Evolutionary conservation across 1,140 invertebrate species (phyloP).

Genomic region (Camponotus vicinus): DNA sequence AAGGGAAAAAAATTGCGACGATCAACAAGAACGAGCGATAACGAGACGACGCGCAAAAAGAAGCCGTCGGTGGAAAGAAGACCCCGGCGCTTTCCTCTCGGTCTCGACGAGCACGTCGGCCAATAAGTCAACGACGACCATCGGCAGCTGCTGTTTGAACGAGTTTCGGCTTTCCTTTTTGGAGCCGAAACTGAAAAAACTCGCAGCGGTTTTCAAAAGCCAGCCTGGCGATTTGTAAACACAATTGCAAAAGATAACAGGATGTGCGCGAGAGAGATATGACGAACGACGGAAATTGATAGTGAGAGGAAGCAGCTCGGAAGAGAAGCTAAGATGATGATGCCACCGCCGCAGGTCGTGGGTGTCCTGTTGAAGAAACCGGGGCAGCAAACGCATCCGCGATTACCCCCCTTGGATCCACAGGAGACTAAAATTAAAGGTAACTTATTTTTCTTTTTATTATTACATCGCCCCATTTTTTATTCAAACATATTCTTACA

Average conservation of each 20-base stretch:
- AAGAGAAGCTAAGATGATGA: slow-evolving; percentile 76
- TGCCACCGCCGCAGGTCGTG: slow-evolving; percentile 84
- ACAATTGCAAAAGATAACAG: background rate
- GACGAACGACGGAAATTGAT: slow-evolving; percentile 32
- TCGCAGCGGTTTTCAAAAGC: background rate
- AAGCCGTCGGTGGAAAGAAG: slow-evolving; percentile 53
- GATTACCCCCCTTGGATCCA: slow-evolving; percentile 79
- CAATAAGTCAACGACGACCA: slow-evolving; percentile 58
- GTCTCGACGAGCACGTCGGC: slow-evolving; percentile 13
- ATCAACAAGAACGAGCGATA: slow-evolving; percentile 45
- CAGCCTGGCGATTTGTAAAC: background rate
- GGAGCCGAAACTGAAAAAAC: background rate
- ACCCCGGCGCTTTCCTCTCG: slow-evolving; percentile 39
- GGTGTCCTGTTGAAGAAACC: slow-evolving; percentile 84
- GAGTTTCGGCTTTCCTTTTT: slow-evolving; percentile 25
- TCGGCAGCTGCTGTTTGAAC: slow-evolving; percentile 56
- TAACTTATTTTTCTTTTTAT: slow-evolving; percentile 37
- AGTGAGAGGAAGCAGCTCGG: slow-evolving; percentile 6
- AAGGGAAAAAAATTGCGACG: slow-evolving; percentile 27
- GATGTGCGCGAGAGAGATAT: slow-evolving; percentile 14
- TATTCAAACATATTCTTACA: background rate
- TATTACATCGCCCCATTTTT: background rate
- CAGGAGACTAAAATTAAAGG: slow-evolving; percentile 85
- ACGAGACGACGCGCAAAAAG: slow-evolving; percentile 50
- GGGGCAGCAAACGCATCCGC: slow-evolving; percentile 78